Conservation (phyloP, 2,797 vertebrate genomes). For the Gymnodraco acuticeps region DNA sequence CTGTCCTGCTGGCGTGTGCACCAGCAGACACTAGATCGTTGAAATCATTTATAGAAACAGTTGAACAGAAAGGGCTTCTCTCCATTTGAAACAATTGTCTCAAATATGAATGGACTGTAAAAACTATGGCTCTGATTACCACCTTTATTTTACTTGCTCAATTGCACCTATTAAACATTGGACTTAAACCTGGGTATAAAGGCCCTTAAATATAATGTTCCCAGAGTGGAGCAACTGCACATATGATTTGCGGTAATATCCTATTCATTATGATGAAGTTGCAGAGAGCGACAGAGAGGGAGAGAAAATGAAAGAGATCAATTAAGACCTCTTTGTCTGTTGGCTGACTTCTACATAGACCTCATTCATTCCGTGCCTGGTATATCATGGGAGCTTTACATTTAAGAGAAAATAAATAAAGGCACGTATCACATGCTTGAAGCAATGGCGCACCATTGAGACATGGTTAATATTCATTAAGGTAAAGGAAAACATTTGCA, state of each 20-base stretch:
- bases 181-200: slow-evolving; percentile 12
- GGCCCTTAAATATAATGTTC: slow-evolving; percentile 16
- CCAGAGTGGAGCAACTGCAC: slow-evolving; percentile 45
- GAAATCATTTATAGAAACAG: slow-evolving; percentile 7
- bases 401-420: slow-evolving; percentile 33
- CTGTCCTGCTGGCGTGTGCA: slow-evolving; percentile 15
- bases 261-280: slow-evolving; percentile 55
- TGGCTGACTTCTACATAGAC: slow-evolving; percentile 36
- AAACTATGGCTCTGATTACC: slow-evolving; percentile 7
- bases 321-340: slow-evolving; percentile 68
- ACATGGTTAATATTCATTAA: slow-evolving; percentile 67
- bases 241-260: slow-evolving; percentile 54
- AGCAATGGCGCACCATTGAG: slow-evolving; percentile 34
- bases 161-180: slow-evolving; percentile 25
- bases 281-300: slow-evolving; percentile 30
- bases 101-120: slow-evolving; percentile 12
- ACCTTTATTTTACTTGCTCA: slow-evolving; percentile 25
- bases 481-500: slow-evolving; percentile 48
- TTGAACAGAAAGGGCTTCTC: neutral
- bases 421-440: slow-evolving; percentile 60
- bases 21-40: neutral
- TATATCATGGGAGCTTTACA: slow-evolving; percentile 11
- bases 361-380: slow-evolving; percentile 28
- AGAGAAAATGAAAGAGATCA: slow-evolving; percentile 37
- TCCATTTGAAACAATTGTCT: neutral